A percentile compares a stretch with the other conserved stretches of the same genome.
Conservation (phyloP, 2,888 invertebrate genomes). For the Drosophila borborema region DNA sequence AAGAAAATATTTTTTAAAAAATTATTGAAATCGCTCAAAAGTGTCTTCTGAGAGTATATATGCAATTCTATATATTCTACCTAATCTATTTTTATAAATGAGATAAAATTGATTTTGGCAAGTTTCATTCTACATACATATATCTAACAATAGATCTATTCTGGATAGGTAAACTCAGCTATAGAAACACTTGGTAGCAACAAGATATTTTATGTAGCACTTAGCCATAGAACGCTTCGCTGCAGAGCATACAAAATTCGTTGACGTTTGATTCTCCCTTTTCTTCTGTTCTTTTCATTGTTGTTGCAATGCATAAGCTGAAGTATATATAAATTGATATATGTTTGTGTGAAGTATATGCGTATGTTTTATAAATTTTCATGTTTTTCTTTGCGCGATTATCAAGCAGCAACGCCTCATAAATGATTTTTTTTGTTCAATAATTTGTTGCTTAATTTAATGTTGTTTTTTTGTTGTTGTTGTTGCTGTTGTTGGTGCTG, state of each 20-base stretch:
- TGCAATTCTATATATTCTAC: neutral
- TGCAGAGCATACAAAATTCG: conserved; percentile 1
- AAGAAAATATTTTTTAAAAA: too few relatives aligned
- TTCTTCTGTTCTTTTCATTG: neutral
- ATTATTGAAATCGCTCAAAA: too few relatives aligned
- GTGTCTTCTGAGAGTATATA: neutral
- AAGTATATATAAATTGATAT: conserved; percentile 5
- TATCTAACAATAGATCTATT: too few relatives aligned
- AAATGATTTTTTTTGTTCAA: conserved; percentile 65
- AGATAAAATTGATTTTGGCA: neutral
- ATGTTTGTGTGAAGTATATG: neutral
- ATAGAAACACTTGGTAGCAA: neutral
- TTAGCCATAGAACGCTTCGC: too few relatives aligned
- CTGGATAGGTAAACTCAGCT: neutral
- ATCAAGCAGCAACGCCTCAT: conserved; percentile 38
- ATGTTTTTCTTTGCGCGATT: conserved; percentile 53
- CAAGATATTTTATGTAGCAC: too few relatives aligned
- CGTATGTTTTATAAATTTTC: conserved; percentile 24
- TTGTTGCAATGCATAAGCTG: conserved; percentile 21
- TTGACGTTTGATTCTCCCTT: neutral
- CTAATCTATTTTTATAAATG: neutral
- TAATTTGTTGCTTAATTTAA: conserved; percentile 75
- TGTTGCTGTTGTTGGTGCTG: conserved; percentile 34
- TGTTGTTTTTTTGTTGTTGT: conserved; percentile 43
- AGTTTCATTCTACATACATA: neutral